Evolutionary conservation across 2,113 vertebrate species (phyloP).

Genomic region (Lamprotornis superbus): DNA sequence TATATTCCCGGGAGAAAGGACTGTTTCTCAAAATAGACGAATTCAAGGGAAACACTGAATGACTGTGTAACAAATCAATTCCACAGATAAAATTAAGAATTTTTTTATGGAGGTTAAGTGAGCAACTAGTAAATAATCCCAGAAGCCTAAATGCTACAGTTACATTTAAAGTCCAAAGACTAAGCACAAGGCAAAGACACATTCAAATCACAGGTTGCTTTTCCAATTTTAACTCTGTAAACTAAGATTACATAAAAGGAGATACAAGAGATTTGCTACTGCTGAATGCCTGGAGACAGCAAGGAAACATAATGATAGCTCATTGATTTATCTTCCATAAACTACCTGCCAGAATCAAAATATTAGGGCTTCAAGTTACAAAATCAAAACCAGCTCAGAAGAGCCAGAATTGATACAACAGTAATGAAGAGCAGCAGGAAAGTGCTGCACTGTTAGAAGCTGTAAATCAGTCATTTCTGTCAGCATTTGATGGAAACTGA

Average conservation of each 20-base stretch:
- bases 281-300: neutral
- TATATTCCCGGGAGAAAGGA: neutral
- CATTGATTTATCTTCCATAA: constrained; percentile 13
- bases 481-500: neutral
- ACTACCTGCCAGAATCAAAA: constrained; percentile 12
- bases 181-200: neutral
- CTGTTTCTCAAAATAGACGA: neutral
- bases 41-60: neutral
- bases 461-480: neutral
- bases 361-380: neutral
- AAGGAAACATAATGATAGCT: neutral
- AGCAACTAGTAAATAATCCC: neutral
- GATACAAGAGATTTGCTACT: neutral
- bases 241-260: neutral
- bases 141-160: neutral
- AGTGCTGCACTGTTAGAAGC: neutral
- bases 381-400: constrained; percentile 24
- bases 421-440: constrained; percentile 1
- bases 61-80: neutral
- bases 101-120: neutral
- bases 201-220: neutral
- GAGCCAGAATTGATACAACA: neutral
- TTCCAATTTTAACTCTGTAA: neutral
- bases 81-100: neutral
- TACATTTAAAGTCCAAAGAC: neutral